Evolutionary conservation across 2,113 vertebrate genomes (phyloP), one percentile per base, ranked within the genome.

Genomic region (Sigmodon hispidus): DNA sequence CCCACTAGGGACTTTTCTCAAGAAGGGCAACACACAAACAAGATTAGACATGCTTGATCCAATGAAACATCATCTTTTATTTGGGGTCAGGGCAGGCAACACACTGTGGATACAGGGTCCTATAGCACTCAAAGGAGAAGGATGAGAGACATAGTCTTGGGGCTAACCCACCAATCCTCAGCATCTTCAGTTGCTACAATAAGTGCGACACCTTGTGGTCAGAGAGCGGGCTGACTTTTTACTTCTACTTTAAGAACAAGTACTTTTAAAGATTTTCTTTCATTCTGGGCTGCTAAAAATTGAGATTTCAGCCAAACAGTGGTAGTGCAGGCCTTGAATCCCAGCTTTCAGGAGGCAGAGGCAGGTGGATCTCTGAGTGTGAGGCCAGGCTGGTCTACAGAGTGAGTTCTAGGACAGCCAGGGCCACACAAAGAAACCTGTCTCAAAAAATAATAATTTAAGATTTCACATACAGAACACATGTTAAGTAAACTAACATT

Each of bases 151-250:
- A 15, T 29, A 36, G n/a, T 40, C 24, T 1, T 22, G 3, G 13
- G 50, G 57, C 26, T 55, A 0, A 45, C 43, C 69, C 6, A 57
- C 16, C 45, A 63, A 19, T 5, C 19, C 45, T 75, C 55, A 48
- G n/a, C 50, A 57, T 15, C 50, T 19, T 26, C 72, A 43, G 59
- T 13, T 5, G 19, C 9, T 15, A 31, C 43, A 7, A 45, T 7
- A 70, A 67, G 75, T 17, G 59, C 16, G 63, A 94, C 94, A 61
- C 72, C 90, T 85, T 48, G 85, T 69, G 94, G 95, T 45, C 84
- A 87, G 67, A 48, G 26, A 72, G 21, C 5, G 21, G n/a, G 90
- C 21, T n/a, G 52, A 26, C 40, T 45, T 59, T 59, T 81, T 59
- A 59, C 13, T 48, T 63, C 65, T 13, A 12, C n/a, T 8, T 12